A percentile compares a stretch with the other conserved stretches of the same genome.
Conservation (phyloP, 2,888 invertebrate genomes). For the Stenchaetothrips biformis region DNA sequence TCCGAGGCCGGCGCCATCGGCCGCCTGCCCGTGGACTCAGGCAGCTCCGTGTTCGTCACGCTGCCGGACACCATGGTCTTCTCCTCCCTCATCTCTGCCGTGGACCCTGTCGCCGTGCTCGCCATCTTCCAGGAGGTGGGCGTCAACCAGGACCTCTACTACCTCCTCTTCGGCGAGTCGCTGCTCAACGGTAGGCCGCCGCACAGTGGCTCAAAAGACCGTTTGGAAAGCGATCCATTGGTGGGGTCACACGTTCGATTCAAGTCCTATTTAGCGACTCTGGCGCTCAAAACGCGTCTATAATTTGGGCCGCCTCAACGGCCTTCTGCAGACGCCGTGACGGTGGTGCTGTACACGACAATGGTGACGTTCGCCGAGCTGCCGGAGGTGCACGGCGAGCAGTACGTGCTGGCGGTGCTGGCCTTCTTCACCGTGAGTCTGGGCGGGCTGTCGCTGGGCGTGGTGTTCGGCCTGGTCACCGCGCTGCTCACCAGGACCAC, state of each 20-base stretch:
- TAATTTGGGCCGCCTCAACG: too few species aligned
- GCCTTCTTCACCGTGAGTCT: constrained; percentile 53
- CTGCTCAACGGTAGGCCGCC: constrained; percentile 62
- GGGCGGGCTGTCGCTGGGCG: constrained; percentile 51
- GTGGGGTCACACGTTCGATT: not conserved
- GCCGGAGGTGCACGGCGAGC: constrained; percentile 46
- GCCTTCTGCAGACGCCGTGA: constrained; percentile 37
- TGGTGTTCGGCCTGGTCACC: constrained; percentile 51
- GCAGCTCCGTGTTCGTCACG: constrained; percentile 15
- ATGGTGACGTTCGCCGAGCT: constrained; percentile 50
- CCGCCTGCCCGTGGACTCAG: constrained; percentile 22
- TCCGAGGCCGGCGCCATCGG: constrained; percentile 35
- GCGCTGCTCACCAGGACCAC: constrained; percentile 49
- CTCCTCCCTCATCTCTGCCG: constrained; percentile 53
- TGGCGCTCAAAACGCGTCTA: too few species aligned
- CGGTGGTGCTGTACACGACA: constrained; percentile 45
- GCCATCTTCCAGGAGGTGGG: constrained; percentile 57
- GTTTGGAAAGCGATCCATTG: not conserved
- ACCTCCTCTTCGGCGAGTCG: constrained; percentile 59
- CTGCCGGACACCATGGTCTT: constrained; percentile 47
- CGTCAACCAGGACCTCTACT: constrained; percentile 57
- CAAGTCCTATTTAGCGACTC: too few species aligned
- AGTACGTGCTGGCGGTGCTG: constrained; percentile 49
- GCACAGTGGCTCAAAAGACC: not conserved
- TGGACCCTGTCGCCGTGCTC: constrained; percentile 55